A percentile compares a stretch with the other conserved stretches of the same genome.
Evolutionary conservation across 2,888 invertebrate genomes (phyloP).

Genomic region (Acanthopleura granulata): DNA sequence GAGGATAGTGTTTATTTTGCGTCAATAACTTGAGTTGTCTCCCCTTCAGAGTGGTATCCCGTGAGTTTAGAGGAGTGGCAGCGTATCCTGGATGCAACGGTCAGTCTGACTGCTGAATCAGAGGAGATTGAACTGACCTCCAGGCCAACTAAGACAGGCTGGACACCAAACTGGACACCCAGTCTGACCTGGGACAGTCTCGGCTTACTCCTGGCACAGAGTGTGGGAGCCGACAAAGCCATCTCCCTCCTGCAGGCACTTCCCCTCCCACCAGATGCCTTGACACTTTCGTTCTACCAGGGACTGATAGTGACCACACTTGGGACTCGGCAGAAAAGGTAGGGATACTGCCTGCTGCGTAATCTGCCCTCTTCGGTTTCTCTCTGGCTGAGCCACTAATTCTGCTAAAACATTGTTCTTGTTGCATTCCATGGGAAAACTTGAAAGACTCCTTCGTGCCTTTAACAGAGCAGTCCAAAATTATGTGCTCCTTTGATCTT

Average conservation of each 20-base stretch:
- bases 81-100: not conserved
- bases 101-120: no score
- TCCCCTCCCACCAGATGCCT: slow-evolving; percentile 28
- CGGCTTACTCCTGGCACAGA: slow-evolving; percentile 42
- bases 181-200: slow-evolving; percentile 42
- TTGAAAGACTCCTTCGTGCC: no score
- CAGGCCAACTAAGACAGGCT: no score
- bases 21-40: not conserved
- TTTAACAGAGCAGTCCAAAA: no score
- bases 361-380: no score
- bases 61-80: not conserved
- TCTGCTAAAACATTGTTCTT: no score
- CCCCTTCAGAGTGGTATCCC: not conserved
- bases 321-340: slow-evolving; percentile 48
- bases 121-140: no score
- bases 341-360: not conserved
- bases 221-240: slow-evolving; percentile 40
- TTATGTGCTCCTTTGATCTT: no score
- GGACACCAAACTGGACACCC: no score
- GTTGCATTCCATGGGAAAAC: no score
- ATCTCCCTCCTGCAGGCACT: slow-evolving; percentile 39
- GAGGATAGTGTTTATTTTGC: no score
- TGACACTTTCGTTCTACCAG: slow-evolving; percentile 42
- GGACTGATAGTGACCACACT: slow-evolving; percentile 41
- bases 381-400: no score